Base-by-base conservation (phyloP, 1,140 invertebrate genomes). In the Odontomachus brunneus region DNA sequence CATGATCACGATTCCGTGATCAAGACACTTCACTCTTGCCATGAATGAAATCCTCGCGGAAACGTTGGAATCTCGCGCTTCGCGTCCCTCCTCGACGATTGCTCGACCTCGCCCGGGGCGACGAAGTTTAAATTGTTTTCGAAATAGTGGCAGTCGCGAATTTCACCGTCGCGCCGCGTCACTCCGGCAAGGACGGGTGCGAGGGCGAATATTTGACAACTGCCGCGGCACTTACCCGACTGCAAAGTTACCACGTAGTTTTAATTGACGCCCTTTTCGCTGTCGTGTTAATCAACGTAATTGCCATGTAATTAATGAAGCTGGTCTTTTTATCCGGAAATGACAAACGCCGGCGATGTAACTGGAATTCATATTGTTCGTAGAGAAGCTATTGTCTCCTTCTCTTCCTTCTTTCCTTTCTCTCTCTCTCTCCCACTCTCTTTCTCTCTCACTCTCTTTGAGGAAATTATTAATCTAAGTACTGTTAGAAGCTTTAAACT, bases 71-170 rank as follows among this genome's bases (percentile, higher is more conserved):
- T 14, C 69, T 78, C 55, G 49, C 22, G 55, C 65, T 29, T 49
- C 51, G 65, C 44, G 65, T 57, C 71, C 65, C 69, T 71, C 65
- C 65, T 80, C 65, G 65, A 71, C 57, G 38, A 24, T 19, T 33
- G 51, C 33, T 75, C 73, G 51, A 66, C 55, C 33, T 74, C 71
- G 72, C 66, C 29, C 22, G 22, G 22, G 44, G 65, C 57, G 65
- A 66, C 67, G 24, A 90, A 89, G 86, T 90, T 89, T 84, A 85
- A 89, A 89, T 88, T 89, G 88, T 90, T 90, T 89, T 87, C 74
- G 83, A 84, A 90, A 88, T 82, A 81, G 22, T 78, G 15, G 48
- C 44, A 49, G 66, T 67, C 17, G 57, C 60, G 71, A 78, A 69
- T 74, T 72, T 65, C 71, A 57, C 66, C 17, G 76, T 69, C 51